Evolutionary conservation across 1,140 invertebrate species (phyloP).

Genomic region (Manduca sexta): DNA sequence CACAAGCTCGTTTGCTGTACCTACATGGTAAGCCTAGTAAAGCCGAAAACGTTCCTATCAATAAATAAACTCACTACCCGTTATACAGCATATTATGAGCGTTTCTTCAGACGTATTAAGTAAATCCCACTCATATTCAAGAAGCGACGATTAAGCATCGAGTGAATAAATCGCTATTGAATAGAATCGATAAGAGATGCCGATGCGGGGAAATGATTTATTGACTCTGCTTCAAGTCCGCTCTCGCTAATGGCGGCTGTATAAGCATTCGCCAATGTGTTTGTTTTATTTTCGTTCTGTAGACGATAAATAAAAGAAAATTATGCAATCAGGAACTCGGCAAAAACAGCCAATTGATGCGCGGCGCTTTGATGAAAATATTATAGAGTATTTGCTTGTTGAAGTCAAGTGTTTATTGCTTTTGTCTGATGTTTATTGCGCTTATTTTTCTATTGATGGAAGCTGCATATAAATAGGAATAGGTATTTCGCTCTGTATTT

Average conservation of each 20-base stretch:
- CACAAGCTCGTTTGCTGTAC: too few species aligned
- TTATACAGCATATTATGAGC: too few species aligned
- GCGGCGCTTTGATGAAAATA: neutral
- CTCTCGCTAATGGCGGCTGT: slow-evolving; percentile 46
- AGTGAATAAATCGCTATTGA: slow-evolving; percentile 49
- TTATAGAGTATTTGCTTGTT: neutral
- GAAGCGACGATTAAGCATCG: slow-evolving; percentile 29
- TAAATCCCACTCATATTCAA: slow-evolving; percentile 24
- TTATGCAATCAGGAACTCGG: slow-evolving; percentile 16
- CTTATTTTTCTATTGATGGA: too few species aligned
- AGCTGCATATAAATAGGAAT: too few species aligned
- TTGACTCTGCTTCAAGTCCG: slow-evolving; percentile 39
- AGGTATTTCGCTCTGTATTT: neutral
- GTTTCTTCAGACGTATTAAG: slow-evolving; percentile 18
- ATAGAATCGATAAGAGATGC: slow-evolving; percentile 52
- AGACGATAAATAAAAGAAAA: slow-evolving; percentile 25
- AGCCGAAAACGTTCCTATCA: too few species aligned
- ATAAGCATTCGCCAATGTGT: slow-evolving; percentile 35
- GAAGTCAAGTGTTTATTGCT: too few species aligned
- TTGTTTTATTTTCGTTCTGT: slow-evolving; percentile 21
- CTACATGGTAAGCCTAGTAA: too few species aligned
- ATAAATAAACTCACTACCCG: too few species aligned
- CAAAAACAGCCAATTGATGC: slow-evolving; percentile 9
- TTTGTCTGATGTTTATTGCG: too few species aligned
- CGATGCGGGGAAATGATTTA: slow-evolving; percentile 54